Conservation (phyloP, 2,888 invertebrate species). For the Epistrophe grossulariae region DNA sequence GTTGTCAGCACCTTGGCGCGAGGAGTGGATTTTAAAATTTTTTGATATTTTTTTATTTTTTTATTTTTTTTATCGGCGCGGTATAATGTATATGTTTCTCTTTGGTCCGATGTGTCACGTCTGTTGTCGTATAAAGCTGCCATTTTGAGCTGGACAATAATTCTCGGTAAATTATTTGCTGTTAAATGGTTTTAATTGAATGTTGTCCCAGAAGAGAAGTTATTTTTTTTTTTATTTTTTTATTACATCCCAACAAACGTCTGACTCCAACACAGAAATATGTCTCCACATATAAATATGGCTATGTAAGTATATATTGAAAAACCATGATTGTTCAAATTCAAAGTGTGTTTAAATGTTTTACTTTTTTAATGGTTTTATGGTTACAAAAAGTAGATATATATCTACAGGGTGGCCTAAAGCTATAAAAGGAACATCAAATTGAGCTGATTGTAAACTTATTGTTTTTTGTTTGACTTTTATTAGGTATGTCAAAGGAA, state of each 20-base stretch:
- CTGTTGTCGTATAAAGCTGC: constrained; percentile 71
- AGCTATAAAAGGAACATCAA: constrained; percentile 55
- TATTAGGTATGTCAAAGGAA: constrained; percentile 39
- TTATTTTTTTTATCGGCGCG: constrained; percentile 6
- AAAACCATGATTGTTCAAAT: constrained; percentile 41
- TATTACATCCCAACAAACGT: constrained; percentile 11
- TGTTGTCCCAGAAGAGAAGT: constrained; percentile 64
- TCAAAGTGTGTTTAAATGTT: constrained; percentile 54
- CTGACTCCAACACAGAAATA: constrained; percentile 8
- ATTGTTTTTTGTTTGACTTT: constrained; percentile 20
- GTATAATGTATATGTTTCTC: constrained; percentile 2
- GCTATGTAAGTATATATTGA: constrained; percentile 10
- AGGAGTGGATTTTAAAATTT: constrained; percentile 69
- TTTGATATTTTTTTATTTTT: constrained; percentile 45
- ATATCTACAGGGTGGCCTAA: constrained; percentile 59
- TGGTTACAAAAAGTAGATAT: not conserved
- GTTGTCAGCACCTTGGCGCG: constrained; percentile 75
- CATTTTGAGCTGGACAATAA: constrained; percentile 71
- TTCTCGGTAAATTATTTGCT: constrained; percentile 75
- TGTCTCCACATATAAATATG: constrained; percentile 45
- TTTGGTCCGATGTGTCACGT: constrained; percentile 73
- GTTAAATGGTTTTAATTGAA: constrained; percentile 76
- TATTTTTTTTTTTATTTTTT: not conserved
- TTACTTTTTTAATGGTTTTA: constrained; percentile 54
- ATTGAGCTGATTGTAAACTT: constrained; percentile 5